Evolutionary conservation across 2,888 invertebrate species (phyloP).

Genomic region (Luperina nickerlii): DNA sequence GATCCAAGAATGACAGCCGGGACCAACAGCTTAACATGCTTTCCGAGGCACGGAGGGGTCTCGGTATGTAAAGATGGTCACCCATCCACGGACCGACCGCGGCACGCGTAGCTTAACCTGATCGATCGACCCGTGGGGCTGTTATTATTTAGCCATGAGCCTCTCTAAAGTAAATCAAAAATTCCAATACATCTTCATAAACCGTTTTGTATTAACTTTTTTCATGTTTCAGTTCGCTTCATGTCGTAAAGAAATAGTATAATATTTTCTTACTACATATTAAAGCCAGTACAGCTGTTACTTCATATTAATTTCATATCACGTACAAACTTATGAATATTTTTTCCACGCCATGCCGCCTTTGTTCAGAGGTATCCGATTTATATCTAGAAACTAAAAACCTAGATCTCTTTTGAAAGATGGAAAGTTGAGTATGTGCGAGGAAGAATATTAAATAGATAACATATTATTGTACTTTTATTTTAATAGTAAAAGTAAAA

Average conservation of each 20-base stretch:
- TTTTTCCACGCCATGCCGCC: constrained; percentile 59
- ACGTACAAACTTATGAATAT: constrained; percentile 74
- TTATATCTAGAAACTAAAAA: constrained; percentile 22
- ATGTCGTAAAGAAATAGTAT: constrained; percentile 17
- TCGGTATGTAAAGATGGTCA: no score
- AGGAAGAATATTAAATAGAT: not conserved
- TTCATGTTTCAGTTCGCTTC: not conserved
- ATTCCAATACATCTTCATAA: constrained; percentile 18
- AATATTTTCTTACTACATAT: constrained; percentile 37
- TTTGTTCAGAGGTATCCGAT: constrained; percentile 61
- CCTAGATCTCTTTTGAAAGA: not conserved
- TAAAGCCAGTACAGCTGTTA: constrained; percentile 35
- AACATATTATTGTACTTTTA: no score
- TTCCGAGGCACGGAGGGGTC: no score
- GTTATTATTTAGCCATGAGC: no score
- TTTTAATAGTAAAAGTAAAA: no score
- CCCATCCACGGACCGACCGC: no score
- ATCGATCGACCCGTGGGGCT: no score
- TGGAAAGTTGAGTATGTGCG: constrained; percentile 1
- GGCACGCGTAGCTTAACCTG: no score
- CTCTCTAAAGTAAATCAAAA: not conserved
- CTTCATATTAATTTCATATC: constrained; percentile 73
- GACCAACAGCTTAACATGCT: no score
- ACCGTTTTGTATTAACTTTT: constrained; percentile 15
- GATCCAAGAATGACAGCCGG: no score